Conservation (phyloP, 2,113 vertebrate species). For the Tyrannus savana region DNA sequence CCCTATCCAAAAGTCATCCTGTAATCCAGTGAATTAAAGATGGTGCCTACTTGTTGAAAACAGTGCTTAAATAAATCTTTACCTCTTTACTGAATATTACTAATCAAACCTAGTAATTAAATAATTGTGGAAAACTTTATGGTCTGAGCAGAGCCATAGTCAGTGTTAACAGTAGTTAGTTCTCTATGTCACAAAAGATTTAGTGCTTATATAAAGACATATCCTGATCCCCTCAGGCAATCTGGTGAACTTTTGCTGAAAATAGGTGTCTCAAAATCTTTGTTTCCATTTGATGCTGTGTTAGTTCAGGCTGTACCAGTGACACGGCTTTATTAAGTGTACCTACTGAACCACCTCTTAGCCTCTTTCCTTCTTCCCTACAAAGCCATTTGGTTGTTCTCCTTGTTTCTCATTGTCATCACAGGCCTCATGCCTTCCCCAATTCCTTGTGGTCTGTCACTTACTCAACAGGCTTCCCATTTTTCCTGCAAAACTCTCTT, state of each 20-base stretch:
- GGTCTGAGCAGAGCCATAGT: not conserved
- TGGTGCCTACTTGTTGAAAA: not conserved
- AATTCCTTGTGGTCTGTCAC: not conserved
- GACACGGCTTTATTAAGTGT: not conserved
- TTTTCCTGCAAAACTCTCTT: not conserved
- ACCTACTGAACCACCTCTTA: not conserved
- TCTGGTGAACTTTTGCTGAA: not conserved
- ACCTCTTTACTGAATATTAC: not conserved
- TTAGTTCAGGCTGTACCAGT: not conserved
- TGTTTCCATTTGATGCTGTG: not conserved
- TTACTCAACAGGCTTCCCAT: not conserved
- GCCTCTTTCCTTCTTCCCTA: not conserved
- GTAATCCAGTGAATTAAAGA: not conserved
- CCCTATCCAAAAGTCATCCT: not conserved
- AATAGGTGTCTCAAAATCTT: not conserved
- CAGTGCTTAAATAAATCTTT: not conserved
- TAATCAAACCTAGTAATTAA: not conserved
- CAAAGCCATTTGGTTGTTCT: not conserved
- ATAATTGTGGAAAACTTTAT: not conserved
- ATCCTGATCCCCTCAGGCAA: not conserved
- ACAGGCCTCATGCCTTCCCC: not conserved
- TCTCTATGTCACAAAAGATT: not conserved
- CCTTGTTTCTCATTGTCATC: not conserved
- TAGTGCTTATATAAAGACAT: not conserved
- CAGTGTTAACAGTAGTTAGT: not conserved